phyloP scores from a whole-genome alignment of 1,140 invertebrate species.

The Melitaea cinxia region DNA sequence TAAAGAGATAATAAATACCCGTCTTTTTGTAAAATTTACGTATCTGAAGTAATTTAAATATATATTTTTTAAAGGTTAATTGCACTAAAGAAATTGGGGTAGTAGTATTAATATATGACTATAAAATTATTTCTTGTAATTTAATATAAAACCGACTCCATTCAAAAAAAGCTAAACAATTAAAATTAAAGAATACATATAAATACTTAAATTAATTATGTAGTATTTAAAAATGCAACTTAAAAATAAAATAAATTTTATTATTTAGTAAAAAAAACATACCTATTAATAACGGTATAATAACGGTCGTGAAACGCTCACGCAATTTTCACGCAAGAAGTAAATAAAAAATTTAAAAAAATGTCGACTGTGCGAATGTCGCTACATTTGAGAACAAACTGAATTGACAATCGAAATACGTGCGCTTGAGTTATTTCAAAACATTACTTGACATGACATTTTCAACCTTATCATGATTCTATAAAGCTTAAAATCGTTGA shows the following conservation, averaged over 20 bases:
- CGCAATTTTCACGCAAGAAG: not conserved
- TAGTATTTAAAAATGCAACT: too few species aligned
- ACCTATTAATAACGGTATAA: constrained; percentile 10
- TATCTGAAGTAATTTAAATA: too few species aligned
- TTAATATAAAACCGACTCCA: too few species aligned
- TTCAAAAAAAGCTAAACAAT: too few species aligned
- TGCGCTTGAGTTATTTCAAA: constrained; percentile 35
- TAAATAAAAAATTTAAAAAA: constrained; percentile 16
- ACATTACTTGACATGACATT: not conserved
- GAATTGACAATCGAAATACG: constrained; percentile 32
- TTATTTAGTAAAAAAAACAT: not conserved
- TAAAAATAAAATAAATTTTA: not conserved
- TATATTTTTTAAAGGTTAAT: too few species aligned
- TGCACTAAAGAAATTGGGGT: too few species aligned
- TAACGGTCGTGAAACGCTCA: not conserved
- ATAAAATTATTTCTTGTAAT: too few species aligned
- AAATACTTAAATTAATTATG: too few species aligned
- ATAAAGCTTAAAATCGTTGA: not conserved
- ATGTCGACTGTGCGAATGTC: constrained; percentile 20
- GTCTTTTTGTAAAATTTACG: too few species aligned
- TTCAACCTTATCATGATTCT: not conserved
- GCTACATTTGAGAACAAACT: constrained; percentile 33
- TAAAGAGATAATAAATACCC: too few species aligned
- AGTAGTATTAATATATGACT: too few species aligned
- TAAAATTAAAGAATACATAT: too few species aligned